A percentile compares a stretch with the other conserved stretches of the same genome.
phyloP scores from a whole-genome alignment of 2,888 invertebrate species.

The Invenusta paracnida region DNA sequence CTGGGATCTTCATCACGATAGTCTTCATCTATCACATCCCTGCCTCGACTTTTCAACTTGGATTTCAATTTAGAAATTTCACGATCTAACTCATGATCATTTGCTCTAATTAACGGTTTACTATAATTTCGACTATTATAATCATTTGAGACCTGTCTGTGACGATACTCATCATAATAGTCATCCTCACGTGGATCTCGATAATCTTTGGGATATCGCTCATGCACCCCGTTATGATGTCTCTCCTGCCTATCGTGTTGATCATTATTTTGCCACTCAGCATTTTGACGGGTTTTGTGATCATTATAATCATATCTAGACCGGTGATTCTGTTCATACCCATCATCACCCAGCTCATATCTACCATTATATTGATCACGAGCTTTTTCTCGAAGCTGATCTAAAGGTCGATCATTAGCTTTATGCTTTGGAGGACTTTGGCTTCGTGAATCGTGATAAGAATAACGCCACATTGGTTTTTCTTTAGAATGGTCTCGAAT shows the following conservation, averaged over 20 bases:
- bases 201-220: neutral
- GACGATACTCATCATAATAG: neutral
- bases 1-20: neutral
- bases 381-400: too few relatives aligned
- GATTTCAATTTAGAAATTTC: neutral
- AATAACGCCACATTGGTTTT: neutral
- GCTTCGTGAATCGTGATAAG: too few relatives aligned
- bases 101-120: neutral
- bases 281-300: too few relatives aligned
- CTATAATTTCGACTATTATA: neutral
- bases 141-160: neutral
- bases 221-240: too few relatives aligned
- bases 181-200: neutral
- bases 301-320: neutral
- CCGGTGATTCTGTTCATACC: too few relatives aligned
- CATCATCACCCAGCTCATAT: too few relatives aligned
- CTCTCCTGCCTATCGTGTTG: too few relatives aligned
- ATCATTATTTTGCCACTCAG: too few relatives aligned
- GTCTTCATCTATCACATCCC: too few relatives aligned
- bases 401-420: too few relatives aligned
- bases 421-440: neutral
- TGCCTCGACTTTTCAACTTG: too few relatives aligned
- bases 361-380: too few relatives aligned
- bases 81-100: neutral
- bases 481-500: neutral